phyloP scores from a whole-genome alignment of 2,888 invertebrate genomes.

The Doris montereyensis region DNA sequence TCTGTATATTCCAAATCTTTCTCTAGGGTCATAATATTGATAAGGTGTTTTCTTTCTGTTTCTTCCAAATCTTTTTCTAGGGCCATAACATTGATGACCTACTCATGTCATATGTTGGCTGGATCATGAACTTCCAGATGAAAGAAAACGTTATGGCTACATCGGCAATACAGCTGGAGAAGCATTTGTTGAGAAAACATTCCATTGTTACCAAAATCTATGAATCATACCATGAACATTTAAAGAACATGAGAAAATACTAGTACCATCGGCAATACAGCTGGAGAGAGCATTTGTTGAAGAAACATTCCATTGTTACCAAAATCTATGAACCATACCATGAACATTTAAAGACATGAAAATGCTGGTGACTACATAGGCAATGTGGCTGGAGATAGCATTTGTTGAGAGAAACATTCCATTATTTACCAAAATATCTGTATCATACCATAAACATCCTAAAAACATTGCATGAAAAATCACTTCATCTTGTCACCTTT shows the following conservation, averaged over 20 bases:
- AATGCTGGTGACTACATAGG: no score
- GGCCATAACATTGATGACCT: slow-evolving; percentile 67
- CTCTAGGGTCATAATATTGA: not conserved
- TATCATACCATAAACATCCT: no score
- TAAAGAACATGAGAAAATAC: not conserved
- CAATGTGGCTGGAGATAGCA: not conserved
- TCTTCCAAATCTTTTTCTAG: slow-evolving; percentile 45
- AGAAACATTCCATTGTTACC: not conserved
- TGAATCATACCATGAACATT: no score
- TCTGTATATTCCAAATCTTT: no score
- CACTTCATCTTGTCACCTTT: no score
- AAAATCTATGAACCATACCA: no score
- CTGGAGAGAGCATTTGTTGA: not conserved
- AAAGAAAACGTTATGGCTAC: slow-evolving; percentile 52
- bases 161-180: slow-evolving; percentile 41
- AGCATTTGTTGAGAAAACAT: slow-evolving; percentile 42
- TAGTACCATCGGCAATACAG: not conserved
- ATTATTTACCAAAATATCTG: no score
- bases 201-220: not conserved
- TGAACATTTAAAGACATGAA: no score
- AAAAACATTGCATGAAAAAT: no score
- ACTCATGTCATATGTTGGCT: slow-evolving; percentile 63
- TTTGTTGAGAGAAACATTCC: no score
- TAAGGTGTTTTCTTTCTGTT: not conserved
- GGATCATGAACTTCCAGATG: slow-evolving; percentile 64